phyloP scores from a whole-genome alignment of 2,797 vertebrate genomes.

The Argyrosomus regius region DNA sequence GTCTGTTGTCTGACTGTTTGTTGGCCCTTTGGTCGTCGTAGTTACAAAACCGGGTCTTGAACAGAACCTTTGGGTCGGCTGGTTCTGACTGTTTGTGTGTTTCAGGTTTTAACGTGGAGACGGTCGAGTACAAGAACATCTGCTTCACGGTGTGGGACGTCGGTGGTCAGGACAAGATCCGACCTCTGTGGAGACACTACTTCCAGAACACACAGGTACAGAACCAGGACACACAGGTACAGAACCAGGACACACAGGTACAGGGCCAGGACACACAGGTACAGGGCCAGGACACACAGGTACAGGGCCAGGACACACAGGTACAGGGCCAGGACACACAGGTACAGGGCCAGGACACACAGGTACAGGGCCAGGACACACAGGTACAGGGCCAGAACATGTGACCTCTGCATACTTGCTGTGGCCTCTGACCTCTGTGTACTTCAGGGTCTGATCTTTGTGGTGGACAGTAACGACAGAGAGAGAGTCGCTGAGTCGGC shows the following conservation, averaged over 20 bases:
- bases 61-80: no score
- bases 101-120: constrained; percentile 93
- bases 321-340: no score
- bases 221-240: constrained; percentile 14
- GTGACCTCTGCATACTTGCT: background rate
- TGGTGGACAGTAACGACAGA: constrained; percentile 92
- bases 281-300: background rate
- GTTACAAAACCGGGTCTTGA: no score
- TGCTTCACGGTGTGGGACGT: constrained; percentile 94
- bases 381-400: background rate
- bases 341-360: no score
- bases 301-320: no score
- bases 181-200: constrained; percentile 93
- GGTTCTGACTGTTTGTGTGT: constrained; percentile 10
- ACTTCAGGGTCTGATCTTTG: constrained; percentile 90
- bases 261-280: background rate
- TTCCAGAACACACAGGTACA: constrained; percentile 92
- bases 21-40: no score
- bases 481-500: constrained; percentile 89
- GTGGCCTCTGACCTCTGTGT: constrained; percentile 21
- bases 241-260: background rate
- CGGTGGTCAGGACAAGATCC: constrained; percentile 92
- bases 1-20: no score
- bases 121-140: constrained; percentile 93
- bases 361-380: background rate